These are phyloP conservation scores for Clamator glandarius DNA, from an alignment of 2,797 vertebrate genomes.

Conservation along the genomic window DNA sequence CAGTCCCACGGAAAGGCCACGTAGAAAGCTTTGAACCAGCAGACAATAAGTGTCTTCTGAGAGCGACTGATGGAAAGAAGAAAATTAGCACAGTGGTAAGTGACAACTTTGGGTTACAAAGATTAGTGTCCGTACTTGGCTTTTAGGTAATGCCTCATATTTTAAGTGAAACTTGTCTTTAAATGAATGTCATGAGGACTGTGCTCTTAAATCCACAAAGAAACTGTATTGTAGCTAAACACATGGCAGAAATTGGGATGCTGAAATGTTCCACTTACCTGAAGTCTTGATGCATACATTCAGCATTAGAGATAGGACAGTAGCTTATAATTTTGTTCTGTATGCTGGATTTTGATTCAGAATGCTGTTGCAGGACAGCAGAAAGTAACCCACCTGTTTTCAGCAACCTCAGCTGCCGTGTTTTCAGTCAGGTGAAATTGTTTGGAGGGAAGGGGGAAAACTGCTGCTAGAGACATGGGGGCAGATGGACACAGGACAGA, in stretches of 20 bases:
- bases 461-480: not conserved
- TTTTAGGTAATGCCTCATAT: not conserved
- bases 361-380: not conserved
- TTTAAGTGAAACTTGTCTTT: not conserved
- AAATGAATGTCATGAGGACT: not conserved
- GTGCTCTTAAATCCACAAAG: not conserved
- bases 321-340: not conserved
- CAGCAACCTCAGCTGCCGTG: not conserved
- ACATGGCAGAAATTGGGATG: not conserved
- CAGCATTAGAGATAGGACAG: not conserved
- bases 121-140: not conserved
- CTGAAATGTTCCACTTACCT: not conserved
- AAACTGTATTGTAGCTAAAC: not conserved
- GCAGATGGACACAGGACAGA: not conserved
- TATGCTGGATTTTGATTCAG: not conserved
- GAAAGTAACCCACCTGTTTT: not conserved
- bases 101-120: not conserved
- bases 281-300: not conserved
- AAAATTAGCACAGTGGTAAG: slow-evolving; percentile 99
- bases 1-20: slow-evolving; percentile 90
- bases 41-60: slow-evolving; percentile 96
- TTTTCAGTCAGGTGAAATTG: not conserved
- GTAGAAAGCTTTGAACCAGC: slow-evolving; percentile 88
- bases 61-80: slow-evolving; percentile 96
- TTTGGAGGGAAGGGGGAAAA: not conserved